Base-by-base conservation (phyloP, 2,113 vertebrate genomes). In the Pelmatolapia mariae region DNA sequence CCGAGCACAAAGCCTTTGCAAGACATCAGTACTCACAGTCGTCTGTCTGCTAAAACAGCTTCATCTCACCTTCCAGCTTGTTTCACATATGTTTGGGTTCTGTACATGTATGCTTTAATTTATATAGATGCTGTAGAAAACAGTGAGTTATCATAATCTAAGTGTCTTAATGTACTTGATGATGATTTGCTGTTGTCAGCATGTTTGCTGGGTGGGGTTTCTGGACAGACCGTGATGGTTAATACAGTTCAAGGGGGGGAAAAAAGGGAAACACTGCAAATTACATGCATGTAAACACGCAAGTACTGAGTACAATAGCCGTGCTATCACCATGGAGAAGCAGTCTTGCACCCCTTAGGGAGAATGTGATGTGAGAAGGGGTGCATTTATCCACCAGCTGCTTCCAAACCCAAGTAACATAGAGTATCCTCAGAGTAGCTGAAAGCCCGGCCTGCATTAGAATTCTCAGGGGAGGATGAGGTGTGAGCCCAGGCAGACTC, bases 251-350 rank as follows among this genome's bases (percentile, higher is more conserved):
- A n/a, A 8, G 33, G 53, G 15, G 31, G 18, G n/a, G 36, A 6
- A 47, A 1, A 1, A 22, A 19, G 5, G 22, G 40, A 59, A 73
- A 83, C 47, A 33, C 53, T 26, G 29, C 81, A 86, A 91, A 85
- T 80, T 71, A 38, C 45, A 54, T 59, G 52, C n/a, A 87, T 45
- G 36, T 36, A 79, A 84, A 83, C 36, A 71, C 54, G 80, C 53
- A 73, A 33, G 57, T 10, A 19, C 59, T 38, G 24, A 24, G 59
- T 3, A 66, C 73, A 76, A 47, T 76, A 57, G 38, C 29, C 15
- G 1, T 91, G 85, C 59, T 80, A 82, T 95, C 85, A 45, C 90
- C 89, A 94, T 89, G 94, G 87, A 88, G 81, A 94, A 43, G 18
- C 90, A 71, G 79, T 56, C 59, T 19, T 81, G 9, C 81, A 43